Evolutionary conservation across 2,113 vertebrate species (phyloP).

Genomic region (Campylorhamphus procurvoides): DNA sequence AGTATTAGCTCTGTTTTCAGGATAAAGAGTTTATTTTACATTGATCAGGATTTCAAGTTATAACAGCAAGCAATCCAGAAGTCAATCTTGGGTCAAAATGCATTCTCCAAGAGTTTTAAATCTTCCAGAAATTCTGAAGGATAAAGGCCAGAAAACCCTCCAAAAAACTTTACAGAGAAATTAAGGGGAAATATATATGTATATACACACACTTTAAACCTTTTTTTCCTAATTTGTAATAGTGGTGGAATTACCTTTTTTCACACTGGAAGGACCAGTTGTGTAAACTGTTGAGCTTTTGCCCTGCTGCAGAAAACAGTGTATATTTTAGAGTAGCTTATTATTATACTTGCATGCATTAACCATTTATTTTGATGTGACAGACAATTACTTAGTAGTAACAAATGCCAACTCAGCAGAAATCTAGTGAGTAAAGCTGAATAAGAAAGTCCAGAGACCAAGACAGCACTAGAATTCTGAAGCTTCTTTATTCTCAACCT

Average conservation of each 20-base stretch:
- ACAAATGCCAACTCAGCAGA: background rate
- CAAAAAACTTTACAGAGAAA: background rate
- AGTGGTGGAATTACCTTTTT: background rate
- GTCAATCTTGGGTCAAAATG: background rate
- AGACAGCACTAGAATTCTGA: background rate
- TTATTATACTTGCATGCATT: background rate
- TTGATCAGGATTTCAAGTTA: background rate
- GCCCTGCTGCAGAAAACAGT: background rate
- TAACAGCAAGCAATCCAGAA: background rate
- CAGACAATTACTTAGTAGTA: background rate
- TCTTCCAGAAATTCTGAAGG: background rate
- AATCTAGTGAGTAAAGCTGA: background rate
- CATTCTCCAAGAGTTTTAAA: background rate
- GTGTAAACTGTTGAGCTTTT: background rate
- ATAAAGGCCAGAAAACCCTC: background rate
- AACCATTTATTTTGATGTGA: slow-evolving; percentile 15
- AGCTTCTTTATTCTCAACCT: background rate
- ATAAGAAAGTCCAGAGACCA: background rate
- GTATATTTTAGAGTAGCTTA: background rate
- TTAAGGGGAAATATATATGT: background rate
- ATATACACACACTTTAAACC: background rate
- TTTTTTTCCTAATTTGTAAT: background rate
- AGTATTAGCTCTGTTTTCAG: background rate
- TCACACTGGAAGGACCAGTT: background rate
- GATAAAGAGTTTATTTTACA: background rate